phyloP scores from a whole-genome alignment of 2,888 invertebrate species.

The Clitarchus hookeri region DNA sequence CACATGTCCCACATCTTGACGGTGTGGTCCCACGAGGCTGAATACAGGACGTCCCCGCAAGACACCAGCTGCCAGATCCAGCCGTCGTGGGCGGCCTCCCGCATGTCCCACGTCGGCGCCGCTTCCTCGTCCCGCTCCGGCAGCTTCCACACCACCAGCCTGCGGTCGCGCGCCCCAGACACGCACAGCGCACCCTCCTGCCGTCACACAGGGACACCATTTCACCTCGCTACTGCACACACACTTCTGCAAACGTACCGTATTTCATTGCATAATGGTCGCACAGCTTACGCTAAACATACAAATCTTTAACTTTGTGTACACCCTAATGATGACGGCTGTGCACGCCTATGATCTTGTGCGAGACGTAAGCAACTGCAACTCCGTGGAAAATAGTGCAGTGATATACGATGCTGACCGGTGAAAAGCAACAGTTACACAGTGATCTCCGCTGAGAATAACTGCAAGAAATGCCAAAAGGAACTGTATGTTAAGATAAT shows the following conservation, averaged over 20 bases:
- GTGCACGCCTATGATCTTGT: too few relatives aligned
- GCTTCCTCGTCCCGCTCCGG: slow-evolving; percentile 25
- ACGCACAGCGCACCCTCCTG: slow-evolving; percentile 36
- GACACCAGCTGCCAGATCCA: slow-evolving; percentile 61
- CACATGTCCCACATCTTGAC: slow-evolving; percentile 63
- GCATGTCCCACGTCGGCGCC: slow-evolving; percentile 50
- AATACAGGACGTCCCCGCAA: slow-evolving; percentile 56
- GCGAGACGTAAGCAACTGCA: too few relatives aligned
- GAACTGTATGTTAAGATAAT: too few relatives aligned
- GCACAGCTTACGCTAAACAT: too few relatives aligned
- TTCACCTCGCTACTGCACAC: not conserved
- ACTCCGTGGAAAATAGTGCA: too few relatives aligned
- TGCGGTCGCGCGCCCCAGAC: slow-evolving; percentile 63
- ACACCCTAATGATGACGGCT: too few relatives aligned
- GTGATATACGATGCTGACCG: too few relatives aligned
- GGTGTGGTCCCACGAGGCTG: slow-evolving; percentile 66
- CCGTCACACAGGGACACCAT: not conserved
- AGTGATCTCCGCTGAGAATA: too few relatives aligned
- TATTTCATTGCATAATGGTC: too few relatives aligned
- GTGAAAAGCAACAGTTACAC: too few relatives aligned
- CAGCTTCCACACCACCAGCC: slow-evolving; percentile 61
- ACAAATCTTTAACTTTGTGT: too few relatives aligned
- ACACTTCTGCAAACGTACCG: not conserved
- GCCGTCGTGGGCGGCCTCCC: slow-evolving; percentile 61
- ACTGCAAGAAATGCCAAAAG: too few relatives aligned